Conservation (phyloP, 2,113 vertebrate species). For the Paralichthys olivaceus region DNA sequence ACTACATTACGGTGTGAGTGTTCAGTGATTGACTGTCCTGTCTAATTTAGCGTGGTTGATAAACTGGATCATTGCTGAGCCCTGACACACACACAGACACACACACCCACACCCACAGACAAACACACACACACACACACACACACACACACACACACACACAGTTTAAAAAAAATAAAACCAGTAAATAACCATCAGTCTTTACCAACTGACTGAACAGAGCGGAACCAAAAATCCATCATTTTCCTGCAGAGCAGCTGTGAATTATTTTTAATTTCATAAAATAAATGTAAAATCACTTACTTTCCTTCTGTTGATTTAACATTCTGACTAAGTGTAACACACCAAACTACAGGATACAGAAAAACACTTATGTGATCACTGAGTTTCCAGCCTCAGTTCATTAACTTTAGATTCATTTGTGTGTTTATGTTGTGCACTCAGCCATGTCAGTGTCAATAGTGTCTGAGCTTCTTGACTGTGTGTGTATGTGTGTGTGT, state of each 20-base stretch:
- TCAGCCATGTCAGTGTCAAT: background rate
- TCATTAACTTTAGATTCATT: constrained; percentile 2
- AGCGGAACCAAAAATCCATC: background rate
- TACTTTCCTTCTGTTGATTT: background rate
- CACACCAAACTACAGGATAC: background rate
- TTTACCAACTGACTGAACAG: background rate
- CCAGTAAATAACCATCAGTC: background rate
- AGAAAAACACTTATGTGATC: background rate
- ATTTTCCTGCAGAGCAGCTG: background rate
- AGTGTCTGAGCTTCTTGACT: background rate
- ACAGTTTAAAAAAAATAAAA: constrained; percentile 2
- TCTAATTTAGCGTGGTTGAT: constrained; percentile 59
- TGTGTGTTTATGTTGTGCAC: background rate
- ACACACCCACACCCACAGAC: background rate
- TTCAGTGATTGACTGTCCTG: constrained; percentile 56
- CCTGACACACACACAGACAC: constrained; percentile 1
- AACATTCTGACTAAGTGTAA: background rate
- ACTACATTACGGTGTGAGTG: constrained; percentile 38
- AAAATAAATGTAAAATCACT: background rate
- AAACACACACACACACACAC: constrained; percentile 6
- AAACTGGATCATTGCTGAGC: constrained; percentile 40
- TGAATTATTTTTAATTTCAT: constrained; percentile 5
- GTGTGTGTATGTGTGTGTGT: background rate
- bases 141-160: background rate
- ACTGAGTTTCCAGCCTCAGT: background rate